A percentile compares a stretch with the other conserved stretches of the same genome.
Conservation (phyloP, 2,888 invertebrate genomes). For the Choreutis nemorana region DNA sequence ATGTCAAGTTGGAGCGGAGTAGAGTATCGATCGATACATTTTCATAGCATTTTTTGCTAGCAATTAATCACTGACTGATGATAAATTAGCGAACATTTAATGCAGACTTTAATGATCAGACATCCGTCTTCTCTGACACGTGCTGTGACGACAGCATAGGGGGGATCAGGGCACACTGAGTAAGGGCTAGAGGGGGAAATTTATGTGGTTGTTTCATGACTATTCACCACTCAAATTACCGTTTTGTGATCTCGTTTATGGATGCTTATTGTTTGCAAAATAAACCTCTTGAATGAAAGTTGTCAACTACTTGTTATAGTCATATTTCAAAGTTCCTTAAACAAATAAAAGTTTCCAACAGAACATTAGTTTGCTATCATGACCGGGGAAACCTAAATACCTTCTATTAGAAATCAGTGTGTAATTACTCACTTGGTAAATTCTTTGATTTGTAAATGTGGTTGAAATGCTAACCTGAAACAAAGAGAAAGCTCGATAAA, state of each 20-base stretch:
- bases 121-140: constrained; percentile 36
- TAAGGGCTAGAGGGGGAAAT: too few relatives aligned
- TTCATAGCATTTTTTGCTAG: constrained; percentile 12
- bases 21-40: constrained; percentile 6
- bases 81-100: constrained; percentile 51
- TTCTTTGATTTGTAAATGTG: constrained; percentile 4
- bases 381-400: background rate
- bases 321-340: too few relatives aligned
- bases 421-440: background rate
- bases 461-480: constrained; percentile 9
- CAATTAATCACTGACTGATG: constrained; percentile 47
- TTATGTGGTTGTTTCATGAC: constrained; percentile 28
- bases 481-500: constrained; percentile 8
- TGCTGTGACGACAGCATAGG: too few relatives aligned
- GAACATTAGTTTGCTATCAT: too few relatives aligned
- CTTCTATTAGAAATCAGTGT: background rate
- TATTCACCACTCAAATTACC: constrained; percentile 31
- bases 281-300: too few relatives aligned
- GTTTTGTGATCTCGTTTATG: constrained; percentile 15
- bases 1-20: too few relatives aligned
- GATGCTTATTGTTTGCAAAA: constrained; percentile 7
- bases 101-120: constrained; percentile 50
- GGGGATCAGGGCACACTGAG: too few relatives aligned
- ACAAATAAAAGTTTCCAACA: too few relatives aligned
- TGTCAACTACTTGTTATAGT: too few relatives aligned